Conservation (phyloP, 1,140 invertebrate genomes). For the Megalonaias nervosa region DNA sequence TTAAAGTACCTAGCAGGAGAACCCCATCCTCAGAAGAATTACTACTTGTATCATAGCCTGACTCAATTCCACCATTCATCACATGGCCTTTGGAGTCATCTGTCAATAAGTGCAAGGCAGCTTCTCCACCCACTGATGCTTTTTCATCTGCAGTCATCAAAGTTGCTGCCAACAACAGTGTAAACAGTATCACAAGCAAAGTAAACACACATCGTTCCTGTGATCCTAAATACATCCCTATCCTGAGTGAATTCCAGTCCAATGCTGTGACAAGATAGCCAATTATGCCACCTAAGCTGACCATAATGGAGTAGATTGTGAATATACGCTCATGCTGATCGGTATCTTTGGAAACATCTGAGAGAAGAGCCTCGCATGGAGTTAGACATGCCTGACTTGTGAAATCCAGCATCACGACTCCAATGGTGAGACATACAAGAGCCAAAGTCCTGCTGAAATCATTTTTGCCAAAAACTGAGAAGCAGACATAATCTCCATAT, state of each 20-base stretch:
- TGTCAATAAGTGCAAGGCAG: background rate
- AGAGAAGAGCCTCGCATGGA: slow-evolving; percentile 73
- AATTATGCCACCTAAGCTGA: slow-evolving; percentile 72
- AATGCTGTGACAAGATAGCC: slow-evolving; percentile 74
- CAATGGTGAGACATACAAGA: slow-evolving; percentile 63
- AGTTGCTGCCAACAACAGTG: slow-evolving; percentile 57
- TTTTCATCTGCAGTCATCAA: slow-evolving; percentile 61
- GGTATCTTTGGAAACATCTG: slow-evolving; percentile 68
- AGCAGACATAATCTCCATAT: slow-evolving; percentile 59
- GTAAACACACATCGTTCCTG: slow-evolving; percentile 68
- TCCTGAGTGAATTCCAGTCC: slow-evolving; percentile 70
- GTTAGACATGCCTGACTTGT: slow-evolving; percentile 73
- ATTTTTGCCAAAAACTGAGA: slow-evolving; percentile 45
- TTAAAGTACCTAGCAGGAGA: background rate
- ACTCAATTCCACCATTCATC: slow-evolving; percentile 39
- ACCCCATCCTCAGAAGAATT: slow-evolving; percentile 41
- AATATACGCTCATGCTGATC: slow-evolving; percentile 69
- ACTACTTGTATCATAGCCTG: slow-evolving; percentile 48
- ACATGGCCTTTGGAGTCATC: slow-evolving; percentile 14
- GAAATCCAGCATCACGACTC: slow-evolving; percentile 73
- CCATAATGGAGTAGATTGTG: slow-evolving; percentile 73
- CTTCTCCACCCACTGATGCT: slow-evolving; percentile 31
- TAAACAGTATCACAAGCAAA: slow-evolving; percentile 63
- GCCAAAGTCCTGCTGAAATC: slow-evolving; percentile 46
- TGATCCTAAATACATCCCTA: slow-evolving; percentile 63